phyloP scores from a whole-genome alignment of 2,113 vertebrate genomes.

The Synchiropus splendidus region DNA sequence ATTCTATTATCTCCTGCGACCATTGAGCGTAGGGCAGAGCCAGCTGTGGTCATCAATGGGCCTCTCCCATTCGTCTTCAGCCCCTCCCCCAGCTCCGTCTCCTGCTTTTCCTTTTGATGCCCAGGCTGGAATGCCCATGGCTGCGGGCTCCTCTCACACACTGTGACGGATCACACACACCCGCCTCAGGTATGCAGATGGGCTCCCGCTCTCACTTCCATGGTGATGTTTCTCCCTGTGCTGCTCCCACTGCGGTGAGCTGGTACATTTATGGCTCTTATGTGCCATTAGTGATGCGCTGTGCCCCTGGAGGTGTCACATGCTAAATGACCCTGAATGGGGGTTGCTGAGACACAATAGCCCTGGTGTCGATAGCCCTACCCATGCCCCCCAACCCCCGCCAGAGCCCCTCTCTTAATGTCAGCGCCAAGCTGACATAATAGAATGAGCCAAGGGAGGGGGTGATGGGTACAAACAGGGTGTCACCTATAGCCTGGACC shows the following conservation, averaged over 20 bases:
- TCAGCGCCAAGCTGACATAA: conserved; percentile 45
- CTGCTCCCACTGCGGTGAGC: conserved; percentile 18
- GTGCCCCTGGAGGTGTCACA: conserved; percentile 61
- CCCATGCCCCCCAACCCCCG: conserved; percentile 45
- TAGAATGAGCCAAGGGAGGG: conserved; percentile 16
- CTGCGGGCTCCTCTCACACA: conserved; percentile 15
- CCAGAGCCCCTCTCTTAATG: conserved; percentile 20
- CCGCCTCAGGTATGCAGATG: conserved; percentile 30
- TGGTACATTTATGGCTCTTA: conserved; percentile 53
- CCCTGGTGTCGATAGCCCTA: conserved; percentile 52
- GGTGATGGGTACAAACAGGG: neutral
- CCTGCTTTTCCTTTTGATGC: conserved; percentile 32
- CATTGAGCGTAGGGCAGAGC: conserved; percentile 6
- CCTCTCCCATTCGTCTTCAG: conserved; percentile 11
- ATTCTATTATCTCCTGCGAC: neutral
- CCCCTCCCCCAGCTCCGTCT: conserved; percentile 6
- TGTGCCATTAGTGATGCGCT: conserved; percentile 48
- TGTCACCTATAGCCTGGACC: conserved; percentile 24
- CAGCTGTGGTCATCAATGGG: conserved; percentile 9
- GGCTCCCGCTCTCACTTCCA: too few relatives aligned
- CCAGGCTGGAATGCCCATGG: conserved; percentile 29
- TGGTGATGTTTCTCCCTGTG: too few relatives aligned
- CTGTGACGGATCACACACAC: conserved; percentile 9
- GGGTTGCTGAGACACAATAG: conserved; percentile 56
- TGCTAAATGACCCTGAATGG: conserved; percentile 66